Evolutionary conservation across 1,140 invertebrate species (phyloP), one percentile per base, ranked within the genome.

Genomic region (Drosophila ogumai): DNA sequence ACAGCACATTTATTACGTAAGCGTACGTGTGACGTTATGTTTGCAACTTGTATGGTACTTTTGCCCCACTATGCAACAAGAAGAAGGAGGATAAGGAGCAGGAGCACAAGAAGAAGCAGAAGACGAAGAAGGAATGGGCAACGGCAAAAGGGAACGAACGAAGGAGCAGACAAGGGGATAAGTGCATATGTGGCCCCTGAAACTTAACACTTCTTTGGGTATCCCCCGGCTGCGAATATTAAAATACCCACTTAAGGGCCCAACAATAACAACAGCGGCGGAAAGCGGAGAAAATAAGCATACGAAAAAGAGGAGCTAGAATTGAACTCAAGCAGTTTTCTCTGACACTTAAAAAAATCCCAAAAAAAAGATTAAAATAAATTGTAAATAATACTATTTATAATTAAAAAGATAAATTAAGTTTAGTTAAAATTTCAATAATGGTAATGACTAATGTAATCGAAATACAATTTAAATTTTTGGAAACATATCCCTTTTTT

Each of bases 201-300:
- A 88, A 88, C 84, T 81, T 75, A 87, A 87, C 84, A 87, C 82
- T 87, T 77, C 59, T 47, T 57, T 76, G 86, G 75, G 34, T 55
- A 66, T 50, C 49, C 71, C 61, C 66, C 75, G 73, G 84, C 80
- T 87, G 82, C 80, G 80, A 88, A 87, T 88, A 88, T 87, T 88
- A 82, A 87, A 87, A 87, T 88, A 80, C 76, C 82, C 80, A 87
- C 84, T 88, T 87, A 88, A 88, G 69, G 63, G 60, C 68, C 76
- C 72, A 85, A 67, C 82, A 85, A 75, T 66, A 85, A 85, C 75
- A 50, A 49, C 25, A 78, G 61, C 56, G 50, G 19, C 36, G 75
- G 61, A 31, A 75, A 36, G 63, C 46, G 50, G 22, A 55, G 32
- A 46, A 81, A 78, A 86, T 61, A 68, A 67, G 52, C 52, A 38